Percentiles rank a stretch among this genome's conserved stretches.
phyloP scores from a whole-genome alignment of 2,113 vertebrate genomes.

The Deroptyus accipitrinus region DNA sequence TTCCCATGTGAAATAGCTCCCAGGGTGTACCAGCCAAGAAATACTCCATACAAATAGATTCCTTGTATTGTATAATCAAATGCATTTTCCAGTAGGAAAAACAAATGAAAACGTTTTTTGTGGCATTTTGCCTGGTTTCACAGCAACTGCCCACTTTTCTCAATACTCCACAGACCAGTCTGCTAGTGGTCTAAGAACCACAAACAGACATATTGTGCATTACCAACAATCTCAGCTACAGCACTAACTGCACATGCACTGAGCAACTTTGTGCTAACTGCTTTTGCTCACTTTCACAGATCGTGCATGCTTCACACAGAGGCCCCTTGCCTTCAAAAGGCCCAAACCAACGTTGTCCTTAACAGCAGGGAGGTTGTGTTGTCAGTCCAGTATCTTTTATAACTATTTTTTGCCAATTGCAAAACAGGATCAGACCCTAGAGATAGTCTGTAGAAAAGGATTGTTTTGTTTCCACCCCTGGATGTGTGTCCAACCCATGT shows the following conservation, averaged over 20 bases:
- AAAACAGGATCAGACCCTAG: constrained; percentile 27
- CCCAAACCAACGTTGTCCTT: neutral
- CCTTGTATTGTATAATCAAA: neutral
- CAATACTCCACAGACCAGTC: neutral
- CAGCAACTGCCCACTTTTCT: neutral
- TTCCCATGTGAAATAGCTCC: neutral
- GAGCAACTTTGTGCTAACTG: neutral
- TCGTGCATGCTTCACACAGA: rapidly evolving
- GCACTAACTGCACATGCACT: neutral
- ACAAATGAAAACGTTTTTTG: neutral
- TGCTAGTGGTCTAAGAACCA: neutral
- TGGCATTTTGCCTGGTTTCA: neutral
- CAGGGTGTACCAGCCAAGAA: neutral
- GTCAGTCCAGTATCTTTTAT: neutral
- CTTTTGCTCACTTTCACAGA: neutral
- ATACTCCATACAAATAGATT: neutral
- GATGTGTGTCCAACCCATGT: constrained; percentile 30
- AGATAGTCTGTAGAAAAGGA: neutral
- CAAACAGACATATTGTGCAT: neutral
- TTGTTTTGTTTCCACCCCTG: constrained; percentile 39
- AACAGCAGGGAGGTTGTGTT: neutral
- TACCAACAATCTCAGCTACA: neutral
- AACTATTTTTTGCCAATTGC: neutral
- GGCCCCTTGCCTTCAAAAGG: neutral
- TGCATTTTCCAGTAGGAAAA: neutral